Evolutionary conservation across 2,888 invertebrate species (phyloP).

Genomic region (Xanthia togata): DNA sequence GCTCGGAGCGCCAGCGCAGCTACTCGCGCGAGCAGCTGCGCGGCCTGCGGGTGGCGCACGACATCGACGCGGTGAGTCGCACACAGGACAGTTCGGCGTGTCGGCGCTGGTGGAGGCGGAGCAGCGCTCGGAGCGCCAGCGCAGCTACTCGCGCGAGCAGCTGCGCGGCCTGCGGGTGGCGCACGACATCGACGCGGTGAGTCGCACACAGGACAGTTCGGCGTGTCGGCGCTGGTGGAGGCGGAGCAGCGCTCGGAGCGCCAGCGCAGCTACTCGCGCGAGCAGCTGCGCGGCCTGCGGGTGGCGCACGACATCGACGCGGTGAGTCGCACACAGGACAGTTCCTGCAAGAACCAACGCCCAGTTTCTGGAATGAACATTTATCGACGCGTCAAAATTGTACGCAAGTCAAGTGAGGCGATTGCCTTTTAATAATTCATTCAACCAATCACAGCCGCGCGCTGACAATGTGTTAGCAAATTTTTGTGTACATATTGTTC

Average conservation of each 20-base stretch:
- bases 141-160: conserved; percentile 94
- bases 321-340: conserved; percentile 2
- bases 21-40: conserved; percentile 95
- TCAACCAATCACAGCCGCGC: neutral
- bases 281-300: conserved; percentile 94
- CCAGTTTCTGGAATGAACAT: neutral
- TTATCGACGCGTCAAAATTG: neutral
- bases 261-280: conserved; percentile 92
- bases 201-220: conserved; percentile 89
- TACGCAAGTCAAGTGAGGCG: neutral
- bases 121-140: conserved; percentile 87
- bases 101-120: conserved; percentile 96
- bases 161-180: conserved; percentile 93
- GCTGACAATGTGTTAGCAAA: too few species aligned
- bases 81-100: conserved; percentile 93
- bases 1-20: conserved; percentile 87
- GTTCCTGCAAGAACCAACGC: neutral
- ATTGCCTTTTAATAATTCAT: neutral
- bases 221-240: conserved; percentile 95
- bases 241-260: conserved; percentile 92
- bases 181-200: conserved; percentile 91
- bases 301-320: conserved; percentile 91
- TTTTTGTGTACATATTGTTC: neutral
- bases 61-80: conserved; percentile 79
- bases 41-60: conserved; percentile 94